Base-by-base conservation (phyloP, 2,113 vertebrate species). In the Aspiorhynchus laticeps region DNA sequence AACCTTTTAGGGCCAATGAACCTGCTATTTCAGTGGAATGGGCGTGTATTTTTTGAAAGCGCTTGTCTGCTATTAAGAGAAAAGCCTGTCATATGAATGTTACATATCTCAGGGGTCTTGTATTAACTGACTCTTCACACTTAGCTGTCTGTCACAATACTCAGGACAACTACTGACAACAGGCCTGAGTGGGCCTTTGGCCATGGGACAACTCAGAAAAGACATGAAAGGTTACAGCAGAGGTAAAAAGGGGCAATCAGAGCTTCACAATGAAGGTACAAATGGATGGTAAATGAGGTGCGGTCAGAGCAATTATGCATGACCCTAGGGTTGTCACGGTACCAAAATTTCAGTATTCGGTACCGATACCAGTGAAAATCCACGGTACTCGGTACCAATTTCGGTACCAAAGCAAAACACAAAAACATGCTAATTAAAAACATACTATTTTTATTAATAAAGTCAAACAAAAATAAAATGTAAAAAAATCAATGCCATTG, bases 81-180 rank as follows among this genome's bases (percentile, higher is more conserved):
- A 85, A 88, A 83, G 56, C 36, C 65, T 88, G 86, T 79, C 69
- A 86, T 81, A 79, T 87, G 78, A 61, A 71, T 67, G 80, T 53
- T 81, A 84, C 80, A 67, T 67, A 80, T 86, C 88, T 88, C 88
- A 75, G 65, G 79, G 85, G 86, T 75, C 74, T 81, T 86, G 63
- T 88, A 85, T 89, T 69, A 80, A 80, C 80, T 5, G 33, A 56
- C 61, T 80, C 69, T 61, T 67, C 75, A 56, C 75, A 56, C 81
- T 48, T 84, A 46, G 63, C 53, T 8, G 5, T 87, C 28, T 21
- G 7, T 81, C 31, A 67, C 48, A 83, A 81, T 69, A 33, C 79
- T 28, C 82, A 76, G 53, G 71, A 77, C 43, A 31, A 56, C 63
- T 59, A 85, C 43, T 76, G 33, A 65, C 43, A 75, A 48, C 78